Conservation (phyloP, 1,140 invertebrate genomes). For the Drosophila parvula region DNA sequence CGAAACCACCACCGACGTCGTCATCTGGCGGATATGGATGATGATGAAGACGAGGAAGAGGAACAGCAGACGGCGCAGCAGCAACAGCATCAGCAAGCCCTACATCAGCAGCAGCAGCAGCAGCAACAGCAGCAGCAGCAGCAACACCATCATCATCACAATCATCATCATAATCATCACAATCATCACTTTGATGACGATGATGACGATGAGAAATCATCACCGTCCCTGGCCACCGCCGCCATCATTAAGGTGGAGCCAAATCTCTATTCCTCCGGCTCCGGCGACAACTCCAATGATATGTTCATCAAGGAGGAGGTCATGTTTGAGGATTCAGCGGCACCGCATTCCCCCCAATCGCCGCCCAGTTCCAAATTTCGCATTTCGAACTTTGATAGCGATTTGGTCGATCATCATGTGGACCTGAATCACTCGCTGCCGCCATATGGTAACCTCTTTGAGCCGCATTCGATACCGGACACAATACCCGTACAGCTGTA, state of each 20-base stretch:
- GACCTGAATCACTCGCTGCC: conserved; percentile 76
- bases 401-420: conserved; percentile 79
- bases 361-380: conserved; percentile 82
- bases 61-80: conserved; percentile 44
- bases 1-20: conserved; percentile 83
- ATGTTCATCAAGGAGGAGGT: conserved; percentile 83
- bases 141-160: conserved; percentile 56
- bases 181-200: conserved; percentile 81
- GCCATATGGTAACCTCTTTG: conserved; percentile 80
- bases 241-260: conserved; percentile 82
- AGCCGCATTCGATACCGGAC: conserved; percentile 82
- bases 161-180: conserved; percentile 63
- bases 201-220: conserved; percentile 82
- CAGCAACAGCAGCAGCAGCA: conserved; percentile 43
- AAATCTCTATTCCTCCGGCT: conserved; percentile 81
- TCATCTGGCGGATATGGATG: conserved; percentile 78
- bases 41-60: conserved; percentile 73
- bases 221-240: conserved; percentile 82
- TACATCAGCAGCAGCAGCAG: conserved; percentile 19
- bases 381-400: conserved; percentile 80
- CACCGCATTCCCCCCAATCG: conserved; percentile 79
- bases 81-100: conserved; percentile 16
- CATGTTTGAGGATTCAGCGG: conserved; percentile 77
- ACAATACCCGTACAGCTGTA: conserved; percentile 81
- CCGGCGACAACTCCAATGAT: conserved; percentile 81